Conservation (phyloP, 2,888 invertebrate species). For the Eremobia ochroleuca region DNA sequence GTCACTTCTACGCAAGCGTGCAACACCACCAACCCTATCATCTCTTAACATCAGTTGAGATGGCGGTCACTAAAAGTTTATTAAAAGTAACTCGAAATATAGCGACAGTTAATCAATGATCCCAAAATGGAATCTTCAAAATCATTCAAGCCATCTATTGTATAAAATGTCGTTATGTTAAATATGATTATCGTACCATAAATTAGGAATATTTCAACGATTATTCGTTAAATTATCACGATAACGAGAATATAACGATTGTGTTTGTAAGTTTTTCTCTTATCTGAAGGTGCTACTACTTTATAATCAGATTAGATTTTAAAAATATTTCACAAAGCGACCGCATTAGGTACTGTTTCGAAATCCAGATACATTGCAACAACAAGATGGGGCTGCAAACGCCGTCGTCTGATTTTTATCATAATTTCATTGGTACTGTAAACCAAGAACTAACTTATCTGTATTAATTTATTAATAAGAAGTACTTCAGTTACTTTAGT, state of each 20-base stretch:
- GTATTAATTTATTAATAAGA: neutral
- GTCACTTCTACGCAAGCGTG: neutral
- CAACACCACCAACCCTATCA: neutral
- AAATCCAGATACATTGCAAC: slow-evolving; percentile 37
- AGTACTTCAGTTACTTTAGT: neutral
- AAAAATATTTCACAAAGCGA: slow-evolving; percentile 44
- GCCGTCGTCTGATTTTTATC: neutral
- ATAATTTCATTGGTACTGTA: neutral
- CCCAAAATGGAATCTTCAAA: slow-evolving; percentile 11
- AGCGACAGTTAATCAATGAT: slow-evolving; percentile 12
- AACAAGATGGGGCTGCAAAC: neutral
- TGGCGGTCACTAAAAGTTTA: neutral
- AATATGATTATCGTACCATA: slow-evolving; percentile 17
- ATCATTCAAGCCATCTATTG: slow-evolving; percentile 14
- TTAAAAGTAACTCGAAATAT: neutral
- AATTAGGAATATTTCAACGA: slow-evolving; percentile 23
- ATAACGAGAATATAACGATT: slow-evolving; percentile 47
- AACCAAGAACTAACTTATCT: neutral
- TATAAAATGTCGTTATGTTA: slow-evolving; percentile 20
- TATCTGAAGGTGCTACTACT: slow-evolving; percentile 44
- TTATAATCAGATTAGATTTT: slow-evolving; percentile 51
- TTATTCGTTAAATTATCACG: slow-evolving; percentile 41
- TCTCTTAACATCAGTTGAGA: neutral
- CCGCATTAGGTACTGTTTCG: slow-evolving; percentile 22
- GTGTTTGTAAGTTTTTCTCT: slow-evolving; percentile 44